Evolutionary conservation across 1,140 invertebrate genomes (phyloP), one percentile per base, ranked within the genome.

Genomic region (Drosophila littoralis): DNA sequence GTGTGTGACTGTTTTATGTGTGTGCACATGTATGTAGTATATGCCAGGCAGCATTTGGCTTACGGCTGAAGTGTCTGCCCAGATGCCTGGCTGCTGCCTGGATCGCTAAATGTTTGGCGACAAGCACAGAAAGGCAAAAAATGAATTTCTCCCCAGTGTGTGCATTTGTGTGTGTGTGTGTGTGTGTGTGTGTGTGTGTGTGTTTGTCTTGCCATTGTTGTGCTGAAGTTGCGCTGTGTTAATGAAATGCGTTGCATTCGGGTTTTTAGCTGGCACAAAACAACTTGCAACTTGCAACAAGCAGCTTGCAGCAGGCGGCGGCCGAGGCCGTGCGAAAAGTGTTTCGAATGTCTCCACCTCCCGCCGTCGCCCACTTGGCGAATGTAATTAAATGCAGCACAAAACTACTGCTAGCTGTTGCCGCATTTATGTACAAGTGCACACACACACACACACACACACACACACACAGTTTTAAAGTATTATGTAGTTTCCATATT

Each of bases 361-460:
- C 1, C 8, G 1, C 43, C 10, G 6, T 17, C 68, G 35, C 60
- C 67, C 61, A 59, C 82, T 74, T 63, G 61, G 71, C 75, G 78
- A 70, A 75, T 61, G 85, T 89, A 89, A 89, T 89, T 89, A 89
- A 89, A 89, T 89, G 84, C 84, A 89, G 84, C 64, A 77, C 83
- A 89, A 75, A 88, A 89, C 84, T 83, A 78, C 77, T 79, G 63
- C 79, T 40, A 73, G 71, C 75, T 74, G 63, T 40, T 55, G 59
- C 77, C 77, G 61, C 80, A 79, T 83, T 86, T 88, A 68, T 71
- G 59, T 52, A 67, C 35, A 69, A 73, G 65, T 73, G 59, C 40
- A 51, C 61, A 50, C 35, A 50, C 57, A 50, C 43, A 38, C 60
- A 66, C 13, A 36, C 40, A 52, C 46, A 40, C 13, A 40, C 40